phyloP scores from a whole-genome alignment of 2,888 invertebrate species.

The Brenthis daphne region DNA sequence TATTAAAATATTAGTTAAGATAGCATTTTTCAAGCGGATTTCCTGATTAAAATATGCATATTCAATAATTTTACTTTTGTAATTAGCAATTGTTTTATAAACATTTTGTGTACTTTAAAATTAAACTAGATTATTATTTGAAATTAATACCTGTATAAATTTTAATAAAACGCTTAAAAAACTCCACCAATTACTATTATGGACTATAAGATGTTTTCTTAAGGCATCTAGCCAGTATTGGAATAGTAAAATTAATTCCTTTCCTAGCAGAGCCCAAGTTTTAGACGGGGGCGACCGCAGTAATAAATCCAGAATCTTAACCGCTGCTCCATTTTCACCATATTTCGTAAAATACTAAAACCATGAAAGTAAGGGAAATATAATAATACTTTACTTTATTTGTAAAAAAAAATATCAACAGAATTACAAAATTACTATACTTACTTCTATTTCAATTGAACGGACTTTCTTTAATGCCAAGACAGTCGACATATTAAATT shows the following conservation, averaged over 20 bases:
- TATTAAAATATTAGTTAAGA: slow-evolving; percentile 53
- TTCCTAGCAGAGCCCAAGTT: slow-evolving; percentile 59
- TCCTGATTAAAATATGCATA: slow-evolving; percentile 44
- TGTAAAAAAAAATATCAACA: too few species aligned
- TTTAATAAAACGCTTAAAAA: slow-evolving; percentile 57
- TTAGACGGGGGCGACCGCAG: slow-evolving; percentile 56
- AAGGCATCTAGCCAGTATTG: slow-evolving; percentile 66
- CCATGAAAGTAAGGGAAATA: background rate
- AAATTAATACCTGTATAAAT: slow-evolving; percentile 55
- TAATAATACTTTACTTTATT: background rate
- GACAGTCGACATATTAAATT: slow-evolving; percentile 59
- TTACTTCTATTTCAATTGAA: slow-evolving; percentile 65
- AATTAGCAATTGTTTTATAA: too few species aligned
- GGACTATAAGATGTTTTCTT: slow-evolving; percentile 56
- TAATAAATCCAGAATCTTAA: slow-evolving; percentile 55
- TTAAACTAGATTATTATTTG: background rate
- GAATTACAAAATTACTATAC: slow-evolving; percentile 17
- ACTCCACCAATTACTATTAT: slow-evolving; percentile 61
- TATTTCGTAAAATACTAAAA: slow-evolving; percentile 66
- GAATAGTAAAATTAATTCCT: slow-evolving; percentile 56
- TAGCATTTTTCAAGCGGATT: slow-evolving; percentile 52
- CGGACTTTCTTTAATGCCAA: slow-evolving; percentile 60
- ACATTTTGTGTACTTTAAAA: too few species aligned
- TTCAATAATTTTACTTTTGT: background rate
- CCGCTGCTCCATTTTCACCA: slow-evolving; percentile 60